Evolutionary conservation across 2,113 vertebrate species (phyloP).

Genomic region (Sylvietta virens): DNA sequence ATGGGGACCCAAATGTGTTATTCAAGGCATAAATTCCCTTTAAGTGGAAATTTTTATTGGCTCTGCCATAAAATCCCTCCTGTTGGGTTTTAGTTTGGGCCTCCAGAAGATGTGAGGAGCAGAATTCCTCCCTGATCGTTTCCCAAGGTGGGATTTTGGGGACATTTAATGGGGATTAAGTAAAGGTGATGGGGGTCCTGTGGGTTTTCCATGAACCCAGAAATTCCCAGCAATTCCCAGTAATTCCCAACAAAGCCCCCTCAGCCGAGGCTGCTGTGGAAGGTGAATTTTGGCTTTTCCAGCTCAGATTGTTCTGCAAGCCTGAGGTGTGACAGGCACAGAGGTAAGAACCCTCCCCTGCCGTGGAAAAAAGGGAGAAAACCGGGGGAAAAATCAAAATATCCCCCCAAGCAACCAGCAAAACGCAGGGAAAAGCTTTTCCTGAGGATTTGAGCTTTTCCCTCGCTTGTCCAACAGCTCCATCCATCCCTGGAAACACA

Average conservation of each 20-base stretch:
- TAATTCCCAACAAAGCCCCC: accelerated
- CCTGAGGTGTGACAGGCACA: background rate
- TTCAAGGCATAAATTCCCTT: background rate
- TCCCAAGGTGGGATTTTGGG: background rate
- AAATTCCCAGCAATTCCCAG: background rate
- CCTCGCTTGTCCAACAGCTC: background rate
- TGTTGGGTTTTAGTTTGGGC: background rate
- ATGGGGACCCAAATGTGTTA: background rate
- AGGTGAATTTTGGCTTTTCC: background rate
- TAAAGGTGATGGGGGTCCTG: background rate
- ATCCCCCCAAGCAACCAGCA: background rate
- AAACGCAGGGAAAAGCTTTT: background rate
- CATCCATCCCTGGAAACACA: background rate
- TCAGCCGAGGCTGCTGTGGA: background rate
- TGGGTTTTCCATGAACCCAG: background rate
- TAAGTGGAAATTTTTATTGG: background rate
- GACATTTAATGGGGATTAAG: background rate
- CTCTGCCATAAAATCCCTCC: background rate
- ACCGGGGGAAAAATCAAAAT: background rate
- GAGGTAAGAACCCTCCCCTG: background rate
- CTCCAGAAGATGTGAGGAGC: background rate
- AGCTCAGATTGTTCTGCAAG: background rate
- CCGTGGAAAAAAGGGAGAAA: background rate
- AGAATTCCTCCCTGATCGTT: background rate
- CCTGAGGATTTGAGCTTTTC: background rate